phyloP scores from a whole-genome alignment of 2,113 vertebrate species.

The Ailurus styani region DNA sequence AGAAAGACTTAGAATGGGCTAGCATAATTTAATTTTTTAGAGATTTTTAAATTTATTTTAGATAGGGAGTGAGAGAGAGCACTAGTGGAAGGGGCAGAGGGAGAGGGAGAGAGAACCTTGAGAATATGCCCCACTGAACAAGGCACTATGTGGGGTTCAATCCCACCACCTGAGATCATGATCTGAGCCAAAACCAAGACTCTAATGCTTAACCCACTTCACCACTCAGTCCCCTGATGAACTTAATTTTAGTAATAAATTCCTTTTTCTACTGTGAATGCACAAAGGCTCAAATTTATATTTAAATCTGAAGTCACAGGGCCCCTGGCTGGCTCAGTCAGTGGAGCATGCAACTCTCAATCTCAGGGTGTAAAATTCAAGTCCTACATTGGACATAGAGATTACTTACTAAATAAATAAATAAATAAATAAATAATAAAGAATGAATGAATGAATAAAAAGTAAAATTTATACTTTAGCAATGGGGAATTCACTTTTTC shows the following conservation, averaged over 20 bases:
- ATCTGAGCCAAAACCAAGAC: not conserved
- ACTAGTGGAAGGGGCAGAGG: no score
- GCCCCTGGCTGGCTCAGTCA: not conserved
- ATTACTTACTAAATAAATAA: not conserved
- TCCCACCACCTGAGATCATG: no score
- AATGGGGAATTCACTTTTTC: not conserved
- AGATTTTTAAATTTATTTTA: no score
- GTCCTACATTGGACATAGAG: not conserved
- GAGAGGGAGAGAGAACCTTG: no score
- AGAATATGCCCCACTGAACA: no score
- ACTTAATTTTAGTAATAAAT: not conserved
- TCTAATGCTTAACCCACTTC: no score
- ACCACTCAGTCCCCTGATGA: not conserved
- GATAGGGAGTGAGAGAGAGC: no score
- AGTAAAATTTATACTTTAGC: not conserved
- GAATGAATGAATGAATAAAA: not conserved
- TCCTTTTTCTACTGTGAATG: not conserved
- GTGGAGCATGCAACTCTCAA: not conserved
- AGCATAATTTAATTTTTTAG: no score
- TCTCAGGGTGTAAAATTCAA: not conserved
- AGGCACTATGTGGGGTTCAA: no score
- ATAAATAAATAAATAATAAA: not conserved
- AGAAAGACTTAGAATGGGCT: not conserved
- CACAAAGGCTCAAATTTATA: not conserved
- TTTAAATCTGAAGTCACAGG: not conserved